These are phyloP conservation scores for Sminthurides aquaticus DNA, from an alignment of 2,888 invertebrate genomes.

Conservation along the genomic window DNA sequence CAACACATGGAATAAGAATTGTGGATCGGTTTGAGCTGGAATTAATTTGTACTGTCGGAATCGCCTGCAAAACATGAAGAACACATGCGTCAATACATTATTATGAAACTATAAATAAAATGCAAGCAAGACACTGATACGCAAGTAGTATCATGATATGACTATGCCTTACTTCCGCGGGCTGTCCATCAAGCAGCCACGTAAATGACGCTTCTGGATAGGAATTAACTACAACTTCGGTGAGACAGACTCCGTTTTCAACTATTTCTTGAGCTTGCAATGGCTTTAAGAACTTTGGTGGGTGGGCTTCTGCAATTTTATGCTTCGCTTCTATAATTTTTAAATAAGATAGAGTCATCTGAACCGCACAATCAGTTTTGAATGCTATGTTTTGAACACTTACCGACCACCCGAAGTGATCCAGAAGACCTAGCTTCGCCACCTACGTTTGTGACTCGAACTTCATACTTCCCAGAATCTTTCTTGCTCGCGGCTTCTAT, in stretches of 20 bases:
- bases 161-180: constrained; percentile 52
- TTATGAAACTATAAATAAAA: no score
- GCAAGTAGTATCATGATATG: no score
- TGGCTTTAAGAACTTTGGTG: constrained; percentile 66
- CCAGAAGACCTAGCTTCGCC: constrained; percentile 74
- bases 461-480: constrained; percentile 81
- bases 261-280: constrained; percentile 62
- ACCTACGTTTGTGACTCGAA: constrained; percentile 66
- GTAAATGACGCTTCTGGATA: constrained; percentile 74
- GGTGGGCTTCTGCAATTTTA: constrained; percentile 52
- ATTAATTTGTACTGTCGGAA: constrained; percentile 11
- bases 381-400: constrained; percentile 32
- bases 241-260: constrained; percentile 66
- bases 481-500: constrained; percentile 63
- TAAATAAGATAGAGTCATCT: not conserved
- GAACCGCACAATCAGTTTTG: constrained; percentile 29
- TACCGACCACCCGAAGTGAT: constrained; percentile 66
- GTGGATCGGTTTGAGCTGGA: constrained; percentile 18
- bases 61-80: constrained; percentile 6
- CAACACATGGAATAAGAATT: constrained; percentile 20
- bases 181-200: constrained; percentile 72
- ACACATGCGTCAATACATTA: not conserved
- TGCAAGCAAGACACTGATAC: no score
- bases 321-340: constrained; percentile 30
- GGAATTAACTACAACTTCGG: constrained; percentile 70